Evolutionary conservation across 2,888 invertebrate species (phyloP).

Genomic region (Chymomyza procnemis): DNA sequence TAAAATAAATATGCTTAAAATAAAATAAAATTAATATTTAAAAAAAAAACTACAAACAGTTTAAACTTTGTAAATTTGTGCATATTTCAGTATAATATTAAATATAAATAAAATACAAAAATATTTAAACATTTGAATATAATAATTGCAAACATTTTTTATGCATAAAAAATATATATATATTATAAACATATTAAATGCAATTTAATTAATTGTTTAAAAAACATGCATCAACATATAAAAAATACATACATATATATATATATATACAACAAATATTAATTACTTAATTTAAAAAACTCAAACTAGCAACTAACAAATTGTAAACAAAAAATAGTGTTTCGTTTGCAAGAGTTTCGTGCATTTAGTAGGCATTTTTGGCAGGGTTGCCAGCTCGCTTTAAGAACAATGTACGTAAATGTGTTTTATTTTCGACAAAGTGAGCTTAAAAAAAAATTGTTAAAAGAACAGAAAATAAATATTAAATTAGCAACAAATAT

Average conservation of each 20-base stretch:
- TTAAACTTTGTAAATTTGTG: constrained; percentile 34
- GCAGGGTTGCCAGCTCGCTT: constrained; percentile 17
- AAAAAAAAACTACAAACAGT: neutral
- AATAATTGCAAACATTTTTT: constrained; percentile 12
- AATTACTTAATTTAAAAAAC: constrained; percentile 1
- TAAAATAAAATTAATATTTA: constrained; percentile 2
- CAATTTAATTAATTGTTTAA: constrained; percentile 20
- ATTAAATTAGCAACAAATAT: neutral
- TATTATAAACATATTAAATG: constrained; percentile 11
- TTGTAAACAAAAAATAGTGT: constrained; percentile 9
- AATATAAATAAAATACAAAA: no score
- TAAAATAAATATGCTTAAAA: neutral
- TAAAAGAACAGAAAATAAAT: constrained; percentile 6
- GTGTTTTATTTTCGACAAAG: constrained; percentile 3
- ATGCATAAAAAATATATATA: constrained; percentile 10
- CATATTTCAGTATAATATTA: constrained; percentile 36
- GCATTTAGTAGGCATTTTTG: neutral
- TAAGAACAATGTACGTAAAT: constrained; percentile 29
- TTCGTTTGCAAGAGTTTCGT: neutral
- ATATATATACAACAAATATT: neutral
- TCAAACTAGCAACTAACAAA: neutral
- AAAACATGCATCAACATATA: constrained; percentile 16
- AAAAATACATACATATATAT: constrained; percentile 9
- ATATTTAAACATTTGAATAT: no score
- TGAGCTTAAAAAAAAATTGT: constrained; percentile 32